Percentiles rank a stretch among this genome's conserved stretches.
Evolutionary conservation across 2,797 vertebrate species (phyloP).

Genomic region (Sarcoramphus papa): DNA sequence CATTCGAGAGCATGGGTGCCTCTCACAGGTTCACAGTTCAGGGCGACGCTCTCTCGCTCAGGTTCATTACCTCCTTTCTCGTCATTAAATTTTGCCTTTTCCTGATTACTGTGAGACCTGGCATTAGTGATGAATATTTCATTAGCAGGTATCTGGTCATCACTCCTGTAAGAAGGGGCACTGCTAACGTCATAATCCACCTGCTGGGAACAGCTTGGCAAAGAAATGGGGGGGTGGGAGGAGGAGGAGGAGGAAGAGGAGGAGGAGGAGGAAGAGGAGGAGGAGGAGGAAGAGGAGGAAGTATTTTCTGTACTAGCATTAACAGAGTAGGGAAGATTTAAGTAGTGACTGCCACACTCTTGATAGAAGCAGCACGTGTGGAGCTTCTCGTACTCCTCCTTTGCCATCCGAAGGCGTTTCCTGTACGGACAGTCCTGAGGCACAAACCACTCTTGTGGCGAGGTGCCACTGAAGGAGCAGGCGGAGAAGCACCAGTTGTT

Average conservation of each 20-base stretch:
- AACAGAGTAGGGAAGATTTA: constrained; percentile 87
- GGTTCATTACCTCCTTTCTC: constrained; percentile 63
- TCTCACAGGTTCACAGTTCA: constrained; percentile 68
- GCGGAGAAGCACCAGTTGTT: constrained; percentile 91
- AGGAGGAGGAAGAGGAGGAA: constrained; percentile 60
- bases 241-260: constrained; percentile 17
- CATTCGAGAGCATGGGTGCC: constrained; percentile 68
- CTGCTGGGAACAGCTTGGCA: constrained; percentile 78
- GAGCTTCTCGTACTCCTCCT: constrained; percentile 80
- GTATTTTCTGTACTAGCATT: constrained; percentile 74
- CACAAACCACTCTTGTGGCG: constrained; percentile 79
- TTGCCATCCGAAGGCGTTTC: constrained; percentile 87
- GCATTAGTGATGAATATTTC: constrained; percentile 73
- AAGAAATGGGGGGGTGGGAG: constrained; percentile 65
- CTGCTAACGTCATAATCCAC: constrained; percentile 69
- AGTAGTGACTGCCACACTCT: constrained; percentile 86
- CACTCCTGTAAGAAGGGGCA: constrained; percentile 68
- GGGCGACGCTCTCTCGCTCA: constrained; percentile 47
- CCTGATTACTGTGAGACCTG: constrained; percentile 64
- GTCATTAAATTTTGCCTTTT: constrained; percentile 67
- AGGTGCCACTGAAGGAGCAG: constrained; percentile 68
- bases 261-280: constrained; percentile 48
- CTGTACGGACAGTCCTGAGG: constrained; percentile 83
- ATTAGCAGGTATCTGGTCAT: constrained; percentile 70
- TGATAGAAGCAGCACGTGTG: constrained; percentile 91